Percentiles rank a stretch among this genome's conserved stretches.
These are phyloP conservation scores for Tapirus indicus DNA, from an alignment of 2,797 vertebrate species.

Conservation along the genomic window DNA sequence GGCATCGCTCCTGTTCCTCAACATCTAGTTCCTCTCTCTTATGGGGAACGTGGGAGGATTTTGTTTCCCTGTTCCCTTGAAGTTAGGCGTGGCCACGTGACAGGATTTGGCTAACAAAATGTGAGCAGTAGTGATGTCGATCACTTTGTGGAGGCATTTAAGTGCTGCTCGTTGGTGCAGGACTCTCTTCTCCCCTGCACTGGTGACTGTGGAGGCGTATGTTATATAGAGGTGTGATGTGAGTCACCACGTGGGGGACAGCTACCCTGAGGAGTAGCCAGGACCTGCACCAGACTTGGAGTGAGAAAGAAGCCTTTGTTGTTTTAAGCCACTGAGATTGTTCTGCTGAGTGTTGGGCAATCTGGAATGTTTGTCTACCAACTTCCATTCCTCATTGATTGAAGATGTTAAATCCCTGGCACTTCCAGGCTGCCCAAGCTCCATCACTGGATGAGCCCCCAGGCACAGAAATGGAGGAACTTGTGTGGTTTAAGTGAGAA, in stretches of 20 bases:
- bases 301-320: conserved; percentile 5
- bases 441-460: not conserved
- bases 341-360: not conserved
- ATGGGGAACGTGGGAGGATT: not conserved
- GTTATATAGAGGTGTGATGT: not conserved
- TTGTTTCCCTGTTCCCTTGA: not conserved
- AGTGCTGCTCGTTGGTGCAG: not conserved
- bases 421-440: not conserved
- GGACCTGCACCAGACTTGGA: not conserved
- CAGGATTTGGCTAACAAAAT: conserved; percentile 5
- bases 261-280: not conserved
- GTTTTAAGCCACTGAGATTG: not conserved
- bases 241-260: not conserved
- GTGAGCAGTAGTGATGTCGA: not conserved
- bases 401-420: not conserved
- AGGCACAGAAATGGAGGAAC: not conserved
- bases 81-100: not conserved
- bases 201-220: not conserved
- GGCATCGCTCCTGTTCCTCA: not conserved
- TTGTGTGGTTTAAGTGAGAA: not conserved
- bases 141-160: not conserved
- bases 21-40: not conserved
- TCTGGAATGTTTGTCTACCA: not conserved
- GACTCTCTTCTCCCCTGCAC: not conserved
- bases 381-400: not conserved